phyloP scores from a whole-genome alignment of 1,140 invertebrate species.

The Plodia interpunctella region DNA sequence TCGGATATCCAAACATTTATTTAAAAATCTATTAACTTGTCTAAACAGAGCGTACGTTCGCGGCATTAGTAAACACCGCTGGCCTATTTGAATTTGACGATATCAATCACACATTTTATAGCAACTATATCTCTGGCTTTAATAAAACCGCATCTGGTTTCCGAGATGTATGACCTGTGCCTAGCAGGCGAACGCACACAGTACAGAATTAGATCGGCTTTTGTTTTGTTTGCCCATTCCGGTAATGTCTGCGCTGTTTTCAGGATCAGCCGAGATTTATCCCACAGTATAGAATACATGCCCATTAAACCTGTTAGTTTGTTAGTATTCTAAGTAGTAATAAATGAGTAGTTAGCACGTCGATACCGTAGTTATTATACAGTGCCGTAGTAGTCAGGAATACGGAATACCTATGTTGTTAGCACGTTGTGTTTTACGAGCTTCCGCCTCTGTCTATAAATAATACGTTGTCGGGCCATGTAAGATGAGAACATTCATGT shows the following conservation, averaged over 20 bases:
- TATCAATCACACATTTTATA: slow-evolving; percentile 25
- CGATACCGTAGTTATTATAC: neutral
- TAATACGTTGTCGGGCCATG: neutral
- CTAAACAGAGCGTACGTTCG: slow-evolving; percentile 13
- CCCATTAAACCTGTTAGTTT: neutral
- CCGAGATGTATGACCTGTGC: slow-evolving; percentile 16
- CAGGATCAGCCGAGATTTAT: neutral
- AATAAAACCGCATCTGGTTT: slow-evolving; percentile 38
- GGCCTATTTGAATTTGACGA: slow-evolving; percentile 21
- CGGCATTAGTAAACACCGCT: slow-evolving; percentile 5
- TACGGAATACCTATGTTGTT: neutral
- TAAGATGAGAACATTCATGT: neutral
- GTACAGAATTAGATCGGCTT: slow-evolving; percentile 35
- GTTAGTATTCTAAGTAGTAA: neutral
- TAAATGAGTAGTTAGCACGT: neutral
- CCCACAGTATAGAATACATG: neutral
- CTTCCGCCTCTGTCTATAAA: slow-evolving; percentile 1
- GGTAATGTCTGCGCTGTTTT: slow-evolving; percentile 7
- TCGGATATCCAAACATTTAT: neutral
- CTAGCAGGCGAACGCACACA: slow-evolving; percentile 18
- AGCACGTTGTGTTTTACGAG: neutral
- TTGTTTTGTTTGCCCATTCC: slow-evolving; percentile 26
- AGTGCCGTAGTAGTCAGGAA: neutral
- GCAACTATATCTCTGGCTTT: slow-evolving; percentile 23
- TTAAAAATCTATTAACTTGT: slow-evolving; percentile 15